A percentile compares a stretch with the other conserved stretches of the same genome.
phyloP scores from a whole-genome alignment of 1,140 invertebrate genomes.

The Archivesica marissinica region DNA sequence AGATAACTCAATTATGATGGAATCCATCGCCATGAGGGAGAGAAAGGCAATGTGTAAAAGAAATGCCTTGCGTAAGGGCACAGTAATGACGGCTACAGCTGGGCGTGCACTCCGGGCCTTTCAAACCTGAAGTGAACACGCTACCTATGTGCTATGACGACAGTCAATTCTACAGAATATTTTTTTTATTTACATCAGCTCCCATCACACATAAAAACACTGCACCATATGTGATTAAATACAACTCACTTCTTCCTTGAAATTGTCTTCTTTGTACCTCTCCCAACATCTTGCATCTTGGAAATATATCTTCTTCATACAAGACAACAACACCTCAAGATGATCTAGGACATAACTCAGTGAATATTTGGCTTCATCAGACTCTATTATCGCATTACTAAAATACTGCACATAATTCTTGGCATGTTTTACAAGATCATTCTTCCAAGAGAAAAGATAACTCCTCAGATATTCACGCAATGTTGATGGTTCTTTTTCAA shows the following conservation, averaged over 20 bases:
- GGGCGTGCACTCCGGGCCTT: too few relatives aligned
- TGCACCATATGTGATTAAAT: too few relatives aligned
- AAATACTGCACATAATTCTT: not conserved
- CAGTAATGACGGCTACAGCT: too few relatives aligned
- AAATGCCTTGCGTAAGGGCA: too few relatives aligned
- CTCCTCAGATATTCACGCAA: not conserved
- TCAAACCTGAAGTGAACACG: too few relatives aligned
- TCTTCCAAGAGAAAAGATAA: not conserved
- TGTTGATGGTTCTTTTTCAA: not conserved
- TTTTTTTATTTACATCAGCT: too few relatives aligned
- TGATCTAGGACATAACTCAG: not conserved
- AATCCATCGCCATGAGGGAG: too few relatives aligned
- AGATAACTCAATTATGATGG: too few relatives aligned
- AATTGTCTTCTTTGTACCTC: not conserved
- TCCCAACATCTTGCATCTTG: conserved; percentile 8
- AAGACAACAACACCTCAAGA: not conserved
- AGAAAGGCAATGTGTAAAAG: too few relatives aligned
- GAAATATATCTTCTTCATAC: not conserved
- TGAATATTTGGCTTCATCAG: not conserved
- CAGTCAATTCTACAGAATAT: too few relatives aligned
- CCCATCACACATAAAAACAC: too few relatives aligned
- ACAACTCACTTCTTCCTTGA: conserved; percentile 1
- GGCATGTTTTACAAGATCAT: not conserved
- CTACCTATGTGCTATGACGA: too few relatives aligned
- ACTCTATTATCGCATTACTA: not conserved